Evolutionary conservation across 2,797 vertebrate species (phyloP), one percentile per base, ranked within the genome.

Genomic region (Eutrigla gurnardus): DNA sequence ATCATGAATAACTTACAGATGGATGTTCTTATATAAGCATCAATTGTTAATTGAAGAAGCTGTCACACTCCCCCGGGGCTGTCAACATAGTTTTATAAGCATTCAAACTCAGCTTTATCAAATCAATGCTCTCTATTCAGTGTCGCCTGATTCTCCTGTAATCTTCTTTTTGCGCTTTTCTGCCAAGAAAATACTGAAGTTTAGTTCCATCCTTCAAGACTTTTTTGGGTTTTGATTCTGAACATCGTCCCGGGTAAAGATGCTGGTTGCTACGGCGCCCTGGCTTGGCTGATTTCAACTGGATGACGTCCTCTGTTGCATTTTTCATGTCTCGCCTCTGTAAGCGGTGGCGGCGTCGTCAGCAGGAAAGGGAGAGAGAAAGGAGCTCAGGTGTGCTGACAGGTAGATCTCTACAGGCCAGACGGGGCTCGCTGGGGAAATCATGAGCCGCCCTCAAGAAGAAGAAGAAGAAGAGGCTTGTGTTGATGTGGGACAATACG

Each of bases 321-420:
- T 86, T 89, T 78, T 87, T 87, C 78, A 89, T 90, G 83, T 87
- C 82, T 83, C 18, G 75, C 75, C 82, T 89, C 75, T 85, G 85
- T 88, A 83, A 89, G 78, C 88, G 74, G 70, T 55, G 66, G 42
- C 8, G 60, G 77, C 18, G 7, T 83, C 83, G 91, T 93, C 93
- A 93, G 92, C 92, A 77, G 71, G 84, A 88, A 90, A 85, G 80
- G 65, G 58, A 25, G 55, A 79, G 63, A 8, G 7, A 53, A 65
- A 76, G 88, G 84, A 86, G 93, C 92, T 92, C 94, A 94, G 95
- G 93, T 95, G 94, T 89, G 92, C 92, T 90, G 92, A 93, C 91
- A 94, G 90, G 93, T 94, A 86, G 81, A 77, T 89, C 90, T 93
- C 87, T 60, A 52, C 68, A 75, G 92, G 85, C 86, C 81, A 39